A percentile compares a stretch with the other conserved stretches of the same genome.
Evolutionary conservation across 1,140 invertebrate genomes (phyloP).

Genomic region (Aplysia californica): DNA sequence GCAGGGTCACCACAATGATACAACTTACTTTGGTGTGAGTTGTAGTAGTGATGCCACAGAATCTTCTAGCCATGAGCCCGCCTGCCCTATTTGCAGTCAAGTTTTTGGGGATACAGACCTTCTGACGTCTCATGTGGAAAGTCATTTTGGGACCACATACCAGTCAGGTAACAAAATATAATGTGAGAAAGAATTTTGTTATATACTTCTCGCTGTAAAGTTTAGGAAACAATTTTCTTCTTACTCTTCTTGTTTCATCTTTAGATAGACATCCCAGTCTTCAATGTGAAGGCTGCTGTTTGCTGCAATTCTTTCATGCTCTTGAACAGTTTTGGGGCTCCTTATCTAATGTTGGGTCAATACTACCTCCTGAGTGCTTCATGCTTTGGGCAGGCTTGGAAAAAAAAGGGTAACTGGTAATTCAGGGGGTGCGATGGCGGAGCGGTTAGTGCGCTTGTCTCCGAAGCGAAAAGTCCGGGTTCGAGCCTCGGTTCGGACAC

Average conservation of each 20-base stretch:
- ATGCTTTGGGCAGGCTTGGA: too few species aligned
- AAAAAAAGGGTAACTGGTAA: too few species aligned
- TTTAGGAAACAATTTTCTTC: not conserved
- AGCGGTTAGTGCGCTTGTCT: too few species aligned
- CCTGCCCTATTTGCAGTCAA: slow-evolving; percentile 1
- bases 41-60: not conserved
- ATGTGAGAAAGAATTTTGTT: not conserved
- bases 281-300: too few species aligned
- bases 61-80: not conserved
- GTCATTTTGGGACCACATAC: slow-evolving; percentile 9
- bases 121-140: slow-evolving; percentile 9
- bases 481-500: too few species aligned
- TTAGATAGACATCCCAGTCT: too few species aligned
- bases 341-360: not conserved
- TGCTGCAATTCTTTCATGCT: not conserved
- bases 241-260: not conserved
- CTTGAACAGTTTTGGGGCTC: not conserved
- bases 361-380: too few species aligned
- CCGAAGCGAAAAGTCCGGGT: too few species aligned
- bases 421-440: too few species aligned
- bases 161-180: not conserved
- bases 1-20: not conserved
- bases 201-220: not conserved
- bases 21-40: not conserved
- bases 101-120: not conserved